Conservation (phyloP, 2,888 invertebrate species). For the Drosophila tanythrix region DNA sequence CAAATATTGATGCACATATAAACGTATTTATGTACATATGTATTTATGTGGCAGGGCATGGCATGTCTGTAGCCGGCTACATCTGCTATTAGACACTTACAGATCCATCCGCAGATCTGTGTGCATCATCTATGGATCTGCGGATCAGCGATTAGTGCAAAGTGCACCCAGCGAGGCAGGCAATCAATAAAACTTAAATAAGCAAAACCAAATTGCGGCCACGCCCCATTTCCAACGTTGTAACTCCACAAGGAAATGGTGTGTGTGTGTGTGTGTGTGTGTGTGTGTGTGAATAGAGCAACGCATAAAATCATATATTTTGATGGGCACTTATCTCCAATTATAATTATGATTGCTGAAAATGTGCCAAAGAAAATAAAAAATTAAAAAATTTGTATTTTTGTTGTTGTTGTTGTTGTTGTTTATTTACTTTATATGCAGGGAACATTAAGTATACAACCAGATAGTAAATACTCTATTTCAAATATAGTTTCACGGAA, state of each 20-base stretch:
- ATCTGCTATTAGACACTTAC: slow-evolving; percentile 5
- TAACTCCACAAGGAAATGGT: slow-evolving; percentile 14
- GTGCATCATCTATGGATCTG: slow-evolving; percentile 1
- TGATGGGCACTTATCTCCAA: slow-evolving; percentile 12
- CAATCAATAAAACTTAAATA: slow-evolving; percentile 67
- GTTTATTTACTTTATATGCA: not conserved
- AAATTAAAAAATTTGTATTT: too few relatives aligned
- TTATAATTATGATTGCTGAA: slow-evolving; percentile 2
- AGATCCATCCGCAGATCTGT: slow-evolving; percentile 10
- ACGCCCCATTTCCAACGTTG: slow-evolving; percentile 43
- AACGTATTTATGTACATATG: not conserved
- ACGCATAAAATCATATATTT: slow-evolving; percentile 6
- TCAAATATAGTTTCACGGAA: not conserved
- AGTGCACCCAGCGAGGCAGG: slow-evolving; percentile 43
- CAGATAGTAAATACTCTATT: not conserved
- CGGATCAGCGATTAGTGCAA: slow-evolving; percentile 54
- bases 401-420: not conserved
- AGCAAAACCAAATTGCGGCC: slow-evolving; percentile 57
- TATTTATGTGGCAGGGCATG: not conserved
- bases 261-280: not conserved
- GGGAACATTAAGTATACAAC: not conserved
- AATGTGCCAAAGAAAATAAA: slow-evolving; percentile 1
- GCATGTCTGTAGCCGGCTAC: not conserved
- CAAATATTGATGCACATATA: slow-evolving; percentile 33
- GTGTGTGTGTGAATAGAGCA: not conserved